These are phyloP conservation scores for Cephalopholis sonnerati DNA, from an alignment of 2,113 vertebrate genomes.

Conservation along the genomic window DNA sequence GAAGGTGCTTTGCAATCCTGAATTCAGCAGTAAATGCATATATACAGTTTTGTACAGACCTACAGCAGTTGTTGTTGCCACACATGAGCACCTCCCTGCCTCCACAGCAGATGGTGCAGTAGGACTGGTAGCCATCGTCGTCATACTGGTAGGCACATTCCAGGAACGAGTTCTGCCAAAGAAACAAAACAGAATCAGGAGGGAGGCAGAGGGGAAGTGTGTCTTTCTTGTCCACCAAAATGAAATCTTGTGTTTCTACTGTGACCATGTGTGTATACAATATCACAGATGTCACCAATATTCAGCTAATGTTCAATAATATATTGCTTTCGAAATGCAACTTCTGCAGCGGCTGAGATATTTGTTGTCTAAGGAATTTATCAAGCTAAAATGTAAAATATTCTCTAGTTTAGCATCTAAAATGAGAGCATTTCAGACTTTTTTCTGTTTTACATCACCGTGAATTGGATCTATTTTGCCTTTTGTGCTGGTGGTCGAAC, in stretches of 20 bases:
- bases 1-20: slow-evolving; percentile 8
- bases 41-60: slow-evolving; percentile 79
- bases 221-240: not conserved
- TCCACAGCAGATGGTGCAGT: slow-evolving; percentile 99
- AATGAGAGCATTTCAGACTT: not conserved
- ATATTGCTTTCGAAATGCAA: not conserved
- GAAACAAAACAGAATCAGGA: slow-evolving; percentile 9
- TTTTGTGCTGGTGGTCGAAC: no score
- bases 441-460: not conserved
- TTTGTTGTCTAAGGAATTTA: not conserved
- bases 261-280: not conserved
- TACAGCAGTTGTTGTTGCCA: slow-evolving; percentile 99
- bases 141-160: slow-evolving; percentile 99
- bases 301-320: not conserved
- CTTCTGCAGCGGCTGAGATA: not conserved
- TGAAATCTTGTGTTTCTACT: not conserved
- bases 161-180: slow-evolving; percentile 94
- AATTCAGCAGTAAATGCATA: not conserved
- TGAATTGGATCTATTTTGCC: not conserved
- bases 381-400: not conserved
- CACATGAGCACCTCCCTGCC: slow-evolving; percentile 98
- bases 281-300: not conserved
- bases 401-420: not conserved
- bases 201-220: not conserved
- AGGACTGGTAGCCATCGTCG: slow-evolving; percentile 97